Percentiles rank a stretch among this genome's conserved stretches.
Conservation (phyloP, 2,888 invertebrate species). For the Operophtera brumata region DNA sequence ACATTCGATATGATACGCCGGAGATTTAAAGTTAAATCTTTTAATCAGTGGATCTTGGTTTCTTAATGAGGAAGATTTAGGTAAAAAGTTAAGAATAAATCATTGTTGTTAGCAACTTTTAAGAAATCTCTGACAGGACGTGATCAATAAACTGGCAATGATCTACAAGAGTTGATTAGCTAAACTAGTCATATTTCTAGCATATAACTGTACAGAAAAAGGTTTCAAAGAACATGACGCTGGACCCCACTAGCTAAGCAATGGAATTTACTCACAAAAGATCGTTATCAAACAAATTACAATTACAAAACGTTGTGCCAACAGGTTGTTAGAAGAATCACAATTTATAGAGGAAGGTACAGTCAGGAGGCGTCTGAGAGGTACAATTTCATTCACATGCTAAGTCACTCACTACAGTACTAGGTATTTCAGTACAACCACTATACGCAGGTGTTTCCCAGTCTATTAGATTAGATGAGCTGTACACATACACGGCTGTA, state of each 20-base stretch:
- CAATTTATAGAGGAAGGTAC: conserved; percentile 39
- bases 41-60: conserved; percentile 5
- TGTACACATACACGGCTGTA: neutral
- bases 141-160: neutral
- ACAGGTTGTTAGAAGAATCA: conserved; percentile 37
- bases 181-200: neutral
- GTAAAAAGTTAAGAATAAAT: neutral
- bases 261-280: conserved; percentile 15
- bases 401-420: conserved; percentile 43
- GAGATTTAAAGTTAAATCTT: neutral
- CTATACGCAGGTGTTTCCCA: conserved; percentile 17
- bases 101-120: neutral
- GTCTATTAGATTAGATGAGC: conserved; percentile 1
- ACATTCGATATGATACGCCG: conserved; percentile 12
- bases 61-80: neutral
- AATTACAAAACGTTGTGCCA: conserved; percentile 23
- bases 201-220: neutral
- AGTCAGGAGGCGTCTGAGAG: conserved; percentile 36
- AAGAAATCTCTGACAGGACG: neutral
- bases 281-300: conserved; percentile 26
- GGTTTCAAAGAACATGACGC: neutral
- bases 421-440: conserved; percentile 31
- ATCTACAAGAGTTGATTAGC: neutral
- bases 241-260: conserved; percentile 8
- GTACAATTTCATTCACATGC: neutral